Conservation (phyloP, 1,140 invertebrate species). For the Cryptotermes secundus region DNA sequence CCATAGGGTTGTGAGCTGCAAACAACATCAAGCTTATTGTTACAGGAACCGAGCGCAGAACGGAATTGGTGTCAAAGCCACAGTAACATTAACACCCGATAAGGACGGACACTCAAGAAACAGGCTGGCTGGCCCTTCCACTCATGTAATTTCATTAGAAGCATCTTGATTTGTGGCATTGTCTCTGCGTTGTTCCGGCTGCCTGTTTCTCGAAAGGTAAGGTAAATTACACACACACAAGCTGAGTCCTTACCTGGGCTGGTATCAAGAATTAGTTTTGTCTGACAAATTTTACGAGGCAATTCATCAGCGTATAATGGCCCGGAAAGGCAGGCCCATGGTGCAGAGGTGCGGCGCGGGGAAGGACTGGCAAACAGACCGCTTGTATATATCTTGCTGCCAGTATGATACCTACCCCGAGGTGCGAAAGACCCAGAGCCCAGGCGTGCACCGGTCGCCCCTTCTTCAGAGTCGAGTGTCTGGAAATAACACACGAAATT, state of each 20-base stretch:
- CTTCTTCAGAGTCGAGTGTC: no score
- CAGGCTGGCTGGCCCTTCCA: no score
- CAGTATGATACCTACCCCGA: neutral
- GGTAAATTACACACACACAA: neutral
- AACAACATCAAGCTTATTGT: no score
- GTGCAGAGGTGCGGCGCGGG: neutral
- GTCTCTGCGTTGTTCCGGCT: neutral
- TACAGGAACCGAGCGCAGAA: no score
- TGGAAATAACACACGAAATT: no score
- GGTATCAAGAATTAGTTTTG: slow-evolving; percentile 23
- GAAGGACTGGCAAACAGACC: no score
- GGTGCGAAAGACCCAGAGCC: no score
- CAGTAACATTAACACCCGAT: no score
- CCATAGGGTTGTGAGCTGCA: no score
- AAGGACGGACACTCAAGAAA: neutral
- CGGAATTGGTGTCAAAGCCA: no score
- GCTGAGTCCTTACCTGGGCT: neutral
- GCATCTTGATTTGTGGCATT: neutral
- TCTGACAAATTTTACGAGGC: slow-evolving; percentile 29
- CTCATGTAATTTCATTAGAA: no score
- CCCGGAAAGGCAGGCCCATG: neutral
- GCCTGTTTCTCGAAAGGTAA: neutral
- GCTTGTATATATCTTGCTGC: neutral
- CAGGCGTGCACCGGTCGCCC: no score
- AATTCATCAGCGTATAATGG: slow-evolving; percentile 27